Base-by-base conservation (phyloP, 2,888 invertebrate genomes). In the Dinocampus coccinellae region DNA sequence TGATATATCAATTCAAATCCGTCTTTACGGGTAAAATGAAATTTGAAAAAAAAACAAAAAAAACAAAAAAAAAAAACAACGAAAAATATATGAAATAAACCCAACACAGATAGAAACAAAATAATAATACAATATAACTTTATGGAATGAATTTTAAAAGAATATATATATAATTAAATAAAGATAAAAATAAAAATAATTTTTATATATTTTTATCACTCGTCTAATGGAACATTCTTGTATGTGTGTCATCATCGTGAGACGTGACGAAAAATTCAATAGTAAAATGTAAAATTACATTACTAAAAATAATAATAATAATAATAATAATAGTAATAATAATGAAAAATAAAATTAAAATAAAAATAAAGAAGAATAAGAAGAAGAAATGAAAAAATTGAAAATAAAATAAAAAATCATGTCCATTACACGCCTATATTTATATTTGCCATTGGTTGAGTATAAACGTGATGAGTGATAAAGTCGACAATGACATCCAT, bases 401-500 rank as follows among this genome's bases (percentile, higher is more conserved):
- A 29, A 26, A 57, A 57, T 13, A 57, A 29, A 29, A n/a, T 29
- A 34, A 29, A 58, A 34, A 29, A 58, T n/a, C 29, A 58, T 29
- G 47, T 4, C 7, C 47, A 39, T n/a, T n/a, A 16, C 20, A 47
- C 47, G 20, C 47, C 20, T 47, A 20, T 47, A 47, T 47, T 47
- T 47, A 47, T 47, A 47, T 47, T 47, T n/a, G n/a, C 9, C 16
- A 47, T 47, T 47, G 47, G 47, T 16, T 4, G 7, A 29, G 16
- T 16, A n/a, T n/a, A 47, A 20, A n/a, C 58, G 13, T 16, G 34
- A 58, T 7, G 58, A 33, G 9, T 33, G 58, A 29, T 57, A 26
- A 57, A 29, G 9, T 63, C 29, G 63, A 63, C 63, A 47, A 63
- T 24, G 63, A 63, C 33, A 58, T 58, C 58, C 58, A 33, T 34